These are phyloP conservation scores for Ellobium chinense DNA, from an alignment of 2,888 invertebrate genomes.

Conservation along the genomic window DNA sequence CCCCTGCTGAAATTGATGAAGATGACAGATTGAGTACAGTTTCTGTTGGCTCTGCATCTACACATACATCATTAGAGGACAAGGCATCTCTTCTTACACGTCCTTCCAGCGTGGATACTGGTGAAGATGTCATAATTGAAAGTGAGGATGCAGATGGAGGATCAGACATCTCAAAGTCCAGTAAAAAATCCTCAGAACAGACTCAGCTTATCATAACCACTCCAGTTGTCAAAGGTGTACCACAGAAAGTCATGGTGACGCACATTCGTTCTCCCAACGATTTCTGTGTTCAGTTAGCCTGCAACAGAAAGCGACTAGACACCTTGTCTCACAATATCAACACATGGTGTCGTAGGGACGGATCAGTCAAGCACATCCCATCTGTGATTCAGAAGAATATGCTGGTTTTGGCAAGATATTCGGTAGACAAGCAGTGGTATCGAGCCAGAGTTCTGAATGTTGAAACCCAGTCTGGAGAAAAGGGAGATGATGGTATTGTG, in stretches of 20 bases:
- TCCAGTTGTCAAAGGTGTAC: constrained; percentile 25
- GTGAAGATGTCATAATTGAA: constrained; percentile 63
- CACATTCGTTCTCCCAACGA: constrained; percentile 83
- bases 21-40: constrained; percentile 52
- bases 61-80: constrained; percentile 35
- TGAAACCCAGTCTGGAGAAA: constrained; percentile 29
- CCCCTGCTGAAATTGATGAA: constrained; percentile 58
- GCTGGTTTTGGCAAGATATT: constrained; percentile 83
- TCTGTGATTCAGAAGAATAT: constrained; percentile 55
- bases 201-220: neutral
- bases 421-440: constrained; percentile 85
- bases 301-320: constrained; percentile 54
- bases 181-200: neutral
- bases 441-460: constrained; percentile 84
- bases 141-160: constrained; percentile 46
- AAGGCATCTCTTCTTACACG: too few species aligned
- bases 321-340: constrained; percentile 64
- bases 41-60: constrained; percentile 35
- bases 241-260: constrained; percentile 81
- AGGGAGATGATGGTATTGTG: neutral
- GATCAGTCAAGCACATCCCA: constrained; percentile 55
- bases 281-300: constrained; percentile 82
- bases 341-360: constrained; percentile 59
- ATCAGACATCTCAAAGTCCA: neutral
- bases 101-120: constrained; percentile 50